Base-by-base conservation (phyloP, 2,888 invertebrate genomes). In the Barypeithes pellucidus region DNA sequence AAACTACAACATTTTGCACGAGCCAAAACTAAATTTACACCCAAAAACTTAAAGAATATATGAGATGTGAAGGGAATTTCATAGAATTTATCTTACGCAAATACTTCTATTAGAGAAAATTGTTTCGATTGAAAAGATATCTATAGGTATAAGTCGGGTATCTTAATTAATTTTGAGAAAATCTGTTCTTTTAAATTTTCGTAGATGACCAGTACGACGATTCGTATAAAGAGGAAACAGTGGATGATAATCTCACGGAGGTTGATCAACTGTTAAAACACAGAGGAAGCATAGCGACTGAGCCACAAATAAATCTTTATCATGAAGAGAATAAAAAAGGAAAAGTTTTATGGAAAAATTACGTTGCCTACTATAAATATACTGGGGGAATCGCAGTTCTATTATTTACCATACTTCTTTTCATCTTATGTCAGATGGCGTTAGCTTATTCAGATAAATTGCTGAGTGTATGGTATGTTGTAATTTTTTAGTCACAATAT, bases 361-460 rank as follows among this genome's bases (percentile, higher is more conserved):
- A 84, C 67, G 75, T 78, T n/a, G 77, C 79, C 62, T 85, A 84
- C 70, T 81, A 82, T 57, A 77, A 76, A 61, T 81, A 77, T 39
- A 80, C 81, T 60, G 83, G 84, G 52, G 83, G 84, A 22, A 72
- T 79, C n/a, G 76, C 77, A 8, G 77, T 81, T n/a, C 59, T 82
- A 24, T 29, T 82, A 8, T 60, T 81, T 20, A 72, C 83, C 14
- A 20, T 80, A 4, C 9, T 76, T n/a, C 24, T 82, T 11, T 84
- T 82, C 63, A 45, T 80, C 0, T 20, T 70, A 5, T 78, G 80
- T 11, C 84, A 84, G 66, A 52, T 76, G 11, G 75, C 78, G 5
- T 11, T 78, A 16, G 77, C 79, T 18, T 80, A 75, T 67, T 77
- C 81, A 0, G 82, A 83, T 9, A 82, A 81, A 66, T 75, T 80